Percentiles rank a stretch among this genome's conserved stretches.
phyloP scores from a whole-genome alignment of 2,113 vertebrate species.

The Limanda limanda region DNA sequence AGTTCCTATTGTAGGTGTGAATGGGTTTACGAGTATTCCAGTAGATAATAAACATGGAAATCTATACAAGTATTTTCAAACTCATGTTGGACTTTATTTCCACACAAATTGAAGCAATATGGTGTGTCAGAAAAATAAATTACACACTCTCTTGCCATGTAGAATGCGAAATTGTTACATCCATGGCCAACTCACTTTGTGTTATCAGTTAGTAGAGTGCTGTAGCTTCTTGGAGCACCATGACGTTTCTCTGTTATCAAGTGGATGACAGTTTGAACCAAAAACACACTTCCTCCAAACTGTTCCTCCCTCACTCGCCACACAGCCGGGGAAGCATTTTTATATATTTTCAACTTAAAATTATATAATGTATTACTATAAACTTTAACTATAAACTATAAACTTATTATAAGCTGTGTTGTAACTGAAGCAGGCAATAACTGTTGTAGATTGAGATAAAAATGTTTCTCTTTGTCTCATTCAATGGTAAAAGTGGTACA shows the following conservation, averaged over 20 bases:
- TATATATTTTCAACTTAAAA: too few relatives aligned
- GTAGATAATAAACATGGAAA: background rate
- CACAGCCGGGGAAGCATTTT: background rate
- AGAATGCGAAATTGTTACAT: too few relatives aligned
- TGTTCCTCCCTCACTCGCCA: background rate
- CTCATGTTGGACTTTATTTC: too few relatives aligned
- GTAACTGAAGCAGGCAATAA: background rate
- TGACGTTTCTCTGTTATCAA: constrained; percentile 7
- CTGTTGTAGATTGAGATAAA: too few relatives aligned
- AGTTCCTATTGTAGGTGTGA: constrained; percentile 22
- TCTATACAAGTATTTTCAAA: background rate
- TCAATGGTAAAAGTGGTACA: too few relatives aligned
- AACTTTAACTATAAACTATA: background rate
- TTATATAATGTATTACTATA: too few relatives aligned
- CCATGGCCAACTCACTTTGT: constrained; percentile 5
- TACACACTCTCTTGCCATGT: background rate
- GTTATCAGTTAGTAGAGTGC: background rate
- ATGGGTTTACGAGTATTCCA: background rate
- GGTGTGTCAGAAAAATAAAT: background rate
- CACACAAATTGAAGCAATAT: too few relatives aligned
- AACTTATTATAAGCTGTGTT: background rate
- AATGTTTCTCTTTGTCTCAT: too few relatives aligned
- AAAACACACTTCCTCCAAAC: too few relatives aligned
- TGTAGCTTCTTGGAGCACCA: background rate
- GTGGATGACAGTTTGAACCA: background rate